Conservation (phyloP, 2,113 vertebrate genomes). For the Toxotes jaculatrix region DNA sequence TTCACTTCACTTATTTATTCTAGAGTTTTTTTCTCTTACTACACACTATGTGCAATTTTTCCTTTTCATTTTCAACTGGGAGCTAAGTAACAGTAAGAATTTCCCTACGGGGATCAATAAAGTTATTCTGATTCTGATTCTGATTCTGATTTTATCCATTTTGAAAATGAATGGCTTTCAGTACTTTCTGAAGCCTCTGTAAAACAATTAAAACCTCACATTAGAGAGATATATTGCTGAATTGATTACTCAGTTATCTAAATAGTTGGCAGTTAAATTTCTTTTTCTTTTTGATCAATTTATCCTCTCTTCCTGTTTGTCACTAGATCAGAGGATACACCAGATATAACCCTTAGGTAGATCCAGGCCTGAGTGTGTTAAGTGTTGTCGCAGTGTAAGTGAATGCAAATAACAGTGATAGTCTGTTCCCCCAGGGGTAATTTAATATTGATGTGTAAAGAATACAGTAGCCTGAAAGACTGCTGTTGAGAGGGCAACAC, state of each 20-base stretch:
- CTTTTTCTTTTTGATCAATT: background rate
- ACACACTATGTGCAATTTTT: too few species aligned
- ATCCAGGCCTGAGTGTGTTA: background rate
- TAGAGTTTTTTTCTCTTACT: too few species aligned
- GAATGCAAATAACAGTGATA: constrained; percentile 36
- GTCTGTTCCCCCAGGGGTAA: constrained; percentile 13
- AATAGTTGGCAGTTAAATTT: background rate
- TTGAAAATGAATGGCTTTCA: too few species aligned
- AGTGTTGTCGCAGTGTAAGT: constrained; percentile 27
- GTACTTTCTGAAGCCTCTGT: too few species aligned
- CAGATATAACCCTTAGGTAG: background rate
- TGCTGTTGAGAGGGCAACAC: constrained; percentile 22
- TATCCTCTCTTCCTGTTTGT: background rate
- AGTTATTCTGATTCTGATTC: too few species aligned
- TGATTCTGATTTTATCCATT: too few species aligned
- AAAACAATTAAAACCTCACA: too few species aligned
- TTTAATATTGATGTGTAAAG: constrained; percentile 57
- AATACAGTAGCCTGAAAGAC: constrained; percentile 35
- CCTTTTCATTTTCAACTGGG: too few species aligned
- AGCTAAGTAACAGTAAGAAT: too few species aligned
- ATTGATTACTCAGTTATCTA: background rate
- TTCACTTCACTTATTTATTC: too few species aligned
- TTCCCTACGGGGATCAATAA: too few species aligned
- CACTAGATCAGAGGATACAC: constrained; percentile 7
- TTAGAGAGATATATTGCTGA: too few species aligned